Evolutionary conservation across 2,888 invertebrate species (phyloP), one percentile per base, ranked within the genome.

Genomic region (Itoplectis maculator): DNA sequence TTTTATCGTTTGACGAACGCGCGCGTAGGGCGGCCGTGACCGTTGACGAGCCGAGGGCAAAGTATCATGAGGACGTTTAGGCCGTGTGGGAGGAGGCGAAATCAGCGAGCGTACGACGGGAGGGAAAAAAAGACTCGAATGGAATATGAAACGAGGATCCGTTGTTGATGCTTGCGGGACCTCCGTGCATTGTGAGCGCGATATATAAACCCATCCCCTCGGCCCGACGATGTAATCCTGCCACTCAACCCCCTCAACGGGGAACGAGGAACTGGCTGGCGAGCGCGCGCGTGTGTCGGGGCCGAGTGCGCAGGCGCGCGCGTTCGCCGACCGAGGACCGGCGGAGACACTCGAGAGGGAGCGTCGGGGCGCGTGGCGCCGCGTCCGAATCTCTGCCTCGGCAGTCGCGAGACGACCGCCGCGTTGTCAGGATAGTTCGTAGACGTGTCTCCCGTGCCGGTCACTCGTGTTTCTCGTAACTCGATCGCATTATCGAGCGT

Each of bases 361-460:
- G 87, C 90, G 90, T 90, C 87, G 88, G 87, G 90, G 90, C 91
- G 92, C 91, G 92, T 91, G 92, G 91, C 91, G 89, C 88, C 87
- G 86, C 77, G 83, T 83, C 86, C 85, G 89, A 90, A 89, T 89
- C 87, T 87, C 88, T 81, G 89, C 89, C 85, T 84, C 90, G 86
- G 86, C 92, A 92, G 92, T 92, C 90, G 92, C 89, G 90, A 88
- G 89, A 90, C 90, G 88, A 87, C 89, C 90, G 89, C 88, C 92
- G 91, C 89, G 90, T 88, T 79, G 87, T 83, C 63, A 85, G 81
- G 79, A 83, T 80, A 81, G 70, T 68, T 11, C 63, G 73, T 54
- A 40, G 47, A 66, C n/a, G 83, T 78, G 72, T 54, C 37, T 37
- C 63, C 56, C 40, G 54, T 40, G 20, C 51, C 54, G 63, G 23